Conservation (phyloP, 2,888 invertebrate genomes). For the Stenichneumon culpator region DNA sequence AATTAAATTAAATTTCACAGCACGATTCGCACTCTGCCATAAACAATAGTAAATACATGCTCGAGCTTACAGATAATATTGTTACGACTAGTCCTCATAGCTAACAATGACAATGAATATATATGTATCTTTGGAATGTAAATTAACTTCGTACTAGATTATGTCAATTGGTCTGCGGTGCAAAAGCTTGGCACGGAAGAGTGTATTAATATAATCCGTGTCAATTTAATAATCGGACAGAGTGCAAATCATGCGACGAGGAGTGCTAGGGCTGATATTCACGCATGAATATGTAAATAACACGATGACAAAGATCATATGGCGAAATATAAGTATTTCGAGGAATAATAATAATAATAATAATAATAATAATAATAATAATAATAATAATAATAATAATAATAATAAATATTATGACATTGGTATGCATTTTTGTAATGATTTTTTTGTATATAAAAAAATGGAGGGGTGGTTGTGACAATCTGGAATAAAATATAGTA, state of each 20-base stretch:
- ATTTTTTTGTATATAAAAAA: conserved; percentile 33
- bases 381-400: conserved; percentile 2
- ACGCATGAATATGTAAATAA: conserved; percentile 50
- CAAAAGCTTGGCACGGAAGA: not conserved
- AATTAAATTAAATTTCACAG: conserved; percentile 76
- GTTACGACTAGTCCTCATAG: conserved; percentile 21
- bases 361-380: conserved; percentile 10
- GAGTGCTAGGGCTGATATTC: conserved; percentile 70
- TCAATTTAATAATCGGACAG: conserved; percentile 68
- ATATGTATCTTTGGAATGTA: conserved; percentile 5
- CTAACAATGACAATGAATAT: conserved; percentile 35
- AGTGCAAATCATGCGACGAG: conserved; percentile 77
- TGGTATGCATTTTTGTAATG: conserved; percentile 61
- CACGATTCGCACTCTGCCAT: conserved; percentile 79
- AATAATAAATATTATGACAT: conserved; percentile 33
- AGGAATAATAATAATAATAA: conserved; percentile 27
- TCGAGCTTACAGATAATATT: conserved; percentile 28
- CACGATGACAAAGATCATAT: conserved; percentile 45
- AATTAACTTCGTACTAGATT: conserved; percentile 20
- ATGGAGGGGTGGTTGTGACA: conserved; percentile 76
- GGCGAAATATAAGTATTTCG: conserved; percentile 27
- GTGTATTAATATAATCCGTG: conserved; percentile 20
- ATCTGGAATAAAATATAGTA: conserved; percentile 84
- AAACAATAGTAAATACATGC: conserved; percentile 56
- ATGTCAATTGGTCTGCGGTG: conserved; percentile 27